Evolutionary conservation across 2,113 vertebrate genomes (phyloP).

Genomic region (Tychaedon coryphoeus): DNA sequence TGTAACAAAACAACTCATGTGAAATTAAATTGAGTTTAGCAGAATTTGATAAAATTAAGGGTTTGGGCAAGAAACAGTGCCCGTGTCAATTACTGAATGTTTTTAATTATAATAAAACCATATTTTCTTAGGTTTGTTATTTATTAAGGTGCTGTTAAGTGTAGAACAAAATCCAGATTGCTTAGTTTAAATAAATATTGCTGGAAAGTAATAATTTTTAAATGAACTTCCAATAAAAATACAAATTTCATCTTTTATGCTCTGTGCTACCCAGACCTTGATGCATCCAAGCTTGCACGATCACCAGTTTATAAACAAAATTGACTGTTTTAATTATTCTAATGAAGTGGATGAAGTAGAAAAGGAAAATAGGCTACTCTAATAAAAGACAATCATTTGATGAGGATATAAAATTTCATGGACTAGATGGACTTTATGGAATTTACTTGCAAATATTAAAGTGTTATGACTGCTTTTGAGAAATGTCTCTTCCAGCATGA

Average conservation of each 20-base stretch:
- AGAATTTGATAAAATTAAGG: not conserved
- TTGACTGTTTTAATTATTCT: not conserved
- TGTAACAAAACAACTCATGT: rapidly evolving
- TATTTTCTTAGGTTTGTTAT: not conserved
- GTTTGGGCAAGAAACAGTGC: rapidly evolving
- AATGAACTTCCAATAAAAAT: not conserved
- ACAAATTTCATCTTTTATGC: not conserved
- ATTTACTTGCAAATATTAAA: not conserved
- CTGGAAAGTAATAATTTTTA: not conserved
- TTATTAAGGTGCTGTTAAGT: not conserved
- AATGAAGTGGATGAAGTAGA: not conserved
- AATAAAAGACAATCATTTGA: not conserved
- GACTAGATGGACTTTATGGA: not conserved
- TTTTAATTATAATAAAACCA: not conserved
- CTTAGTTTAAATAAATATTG: not conserved
- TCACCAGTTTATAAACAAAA: not conserved
- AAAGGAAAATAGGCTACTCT: not conserved
- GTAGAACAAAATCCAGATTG: not conserved
- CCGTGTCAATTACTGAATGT: rapidly evolving
- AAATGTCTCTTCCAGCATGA: not conserved
- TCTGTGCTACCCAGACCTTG: not conserved
- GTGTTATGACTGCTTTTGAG: not conserved
- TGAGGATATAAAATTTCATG: not conserved
- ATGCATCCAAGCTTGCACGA: not conserved
- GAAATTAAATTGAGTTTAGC: not conserved